Percentiles rank a stretch among this genome's conserved stretches.
Evolutionary conservation across 1,140 invertebrate genomes (phyloP).

Genomic region (Drosophila pallidifrons): DNA sequence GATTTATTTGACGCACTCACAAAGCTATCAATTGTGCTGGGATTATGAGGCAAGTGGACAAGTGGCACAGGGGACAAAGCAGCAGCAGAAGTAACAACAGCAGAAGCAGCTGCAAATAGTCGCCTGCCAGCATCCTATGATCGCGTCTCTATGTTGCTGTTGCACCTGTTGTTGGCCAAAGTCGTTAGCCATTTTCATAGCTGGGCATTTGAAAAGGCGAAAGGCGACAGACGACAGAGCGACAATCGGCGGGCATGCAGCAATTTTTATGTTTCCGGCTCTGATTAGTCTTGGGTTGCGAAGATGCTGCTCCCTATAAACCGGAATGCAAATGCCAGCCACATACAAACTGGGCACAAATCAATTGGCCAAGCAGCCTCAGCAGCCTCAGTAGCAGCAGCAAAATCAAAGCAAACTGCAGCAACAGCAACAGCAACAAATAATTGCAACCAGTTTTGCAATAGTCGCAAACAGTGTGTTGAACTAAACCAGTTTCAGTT

Average conservation of each 20-base stretch:
- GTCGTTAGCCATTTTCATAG: constrained; percentile 47
- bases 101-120: constrained; percentile 56
- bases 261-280: constrained; percentile 79
- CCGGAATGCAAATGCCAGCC: constrained; percentile 67
- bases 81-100: constrained; percentile 4
- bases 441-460: constrained; percentile 75
- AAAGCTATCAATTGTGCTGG: constrained; percentile 13
- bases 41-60: constrained; percentile 31
- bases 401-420: constrained; percentile 60
- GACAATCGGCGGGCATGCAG: constrained; percentile 18
- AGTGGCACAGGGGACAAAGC: neutral
- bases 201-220: constrained; percentile 43
- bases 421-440: constrained; percentile 41
- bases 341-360: constrained; percentile 53
- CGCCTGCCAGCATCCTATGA: constrained; percentile 34
- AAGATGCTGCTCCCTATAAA: constrained; percentile 27
- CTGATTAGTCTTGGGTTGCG: constrained; percentile 65
- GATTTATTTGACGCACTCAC: constrained; percentile 27
- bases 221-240: constrained; percentile 1
- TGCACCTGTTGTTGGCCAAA: constrained; percentile 73
- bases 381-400: constrained; percentile 38
- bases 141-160: constrained; percentile 43
- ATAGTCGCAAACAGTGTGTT: constrained; percentile 37
- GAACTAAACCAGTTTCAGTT: constrained; percentile 72
- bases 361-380: constrained; percentile 60